A percentile compares a stretch with the other conserved stretches of the same genome.
phyloP scores from a whole-genome alignment of 2,888 invertebrate genomes.

The Belgica antarctica region DNA sequence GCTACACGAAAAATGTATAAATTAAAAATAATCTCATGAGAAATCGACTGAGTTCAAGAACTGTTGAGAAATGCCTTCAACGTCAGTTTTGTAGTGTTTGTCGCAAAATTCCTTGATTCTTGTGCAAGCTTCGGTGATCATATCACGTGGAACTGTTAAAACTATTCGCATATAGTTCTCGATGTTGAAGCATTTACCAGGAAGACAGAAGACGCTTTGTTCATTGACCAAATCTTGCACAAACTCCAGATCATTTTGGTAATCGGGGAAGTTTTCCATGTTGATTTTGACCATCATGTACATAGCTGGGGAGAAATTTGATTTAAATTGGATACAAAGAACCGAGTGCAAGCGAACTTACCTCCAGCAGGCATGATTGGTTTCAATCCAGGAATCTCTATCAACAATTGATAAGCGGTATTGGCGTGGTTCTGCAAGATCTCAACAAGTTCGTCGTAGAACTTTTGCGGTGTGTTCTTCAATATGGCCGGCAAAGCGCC shows the following conservation, averaged over 20 bases:
- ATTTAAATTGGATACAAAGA: too few relatives aligned
- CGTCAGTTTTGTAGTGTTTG: slow-evolving; percentile 57
- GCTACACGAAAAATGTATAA: neutral
- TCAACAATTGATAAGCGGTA: slow-evolving; percentile 69
- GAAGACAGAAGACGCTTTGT: slow-evolving; percentile 95
- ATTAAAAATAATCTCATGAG: neutral
- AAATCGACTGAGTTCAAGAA: neutral
- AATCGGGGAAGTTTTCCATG: slow-evolving; percentile 74
- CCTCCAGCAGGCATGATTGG: slow-evolving; percentile 92
- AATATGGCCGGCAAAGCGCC: slow-evolving; percentile 87
- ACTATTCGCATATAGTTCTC: slow-evolving; percentile 92
- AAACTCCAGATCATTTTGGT: slow-evolving; percentile 81
- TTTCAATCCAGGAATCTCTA: slow-evolving; percentile 72
- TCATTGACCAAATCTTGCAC: slow-evolving; percentile 84
- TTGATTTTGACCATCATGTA: slow-evolving; percentile 95
- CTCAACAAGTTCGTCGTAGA: slow-evolving; percentile 68
- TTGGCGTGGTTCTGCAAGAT: slow-evolving; percentile 71
- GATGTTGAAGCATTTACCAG: slow-evolving; percentile 90
- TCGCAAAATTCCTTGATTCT: slow-evolving; percentile 82
- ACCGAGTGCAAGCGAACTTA: too few relatives aligned
- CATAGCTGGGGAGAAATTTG: too few relatives aligned
- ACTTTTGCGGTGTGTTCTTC: slow-evolving; percentile 76
- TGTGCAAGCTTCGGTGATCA: slow-evolving; percentile 80
- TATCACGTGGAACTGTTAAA: slow-evolving; percentile 83
- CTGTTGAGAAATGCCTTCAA: neutral